These are phyloP conservation scores for Crioceris asparagi DNA, from an alignment of 2,888 invertebrate species.

Conservation along the genomic window DNA sequence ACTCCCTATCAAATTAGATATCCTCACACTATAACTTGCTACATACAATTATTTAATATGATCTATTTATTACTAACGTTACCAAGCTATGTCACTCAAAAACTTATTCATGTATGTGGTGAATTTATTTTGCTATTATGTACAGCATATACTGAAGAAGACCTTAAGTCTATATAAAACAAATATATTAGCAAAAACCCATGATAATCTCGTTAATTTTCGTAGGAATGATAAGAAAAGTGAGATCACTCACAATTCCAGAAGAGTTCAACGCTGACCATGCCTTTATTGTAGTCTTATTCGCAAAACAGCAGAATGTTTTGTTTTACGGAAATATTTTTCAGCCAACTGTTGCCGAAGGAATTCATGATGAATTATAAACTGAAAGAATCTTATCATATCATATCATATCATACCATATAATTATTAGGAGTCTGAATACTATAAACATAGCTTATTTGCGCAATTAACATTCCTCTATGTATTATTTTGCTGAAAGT, in stretches of 20 bases:
- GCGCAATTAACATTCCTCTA: too few species aligned
- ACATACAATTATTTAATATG: too few species aligned
- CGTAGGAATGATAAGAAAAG: conserved; percentile 3
- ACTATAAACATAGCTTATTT: neutral
- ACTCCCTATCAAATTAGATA: too few species aligned
- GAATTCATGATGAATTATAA: neutral
- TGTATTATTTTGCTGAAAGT: neutral
- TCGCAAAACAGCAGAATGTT: conserved; percentile 5
- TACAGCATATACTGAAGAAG: too few species aligned
- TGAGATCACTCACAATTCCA: conserved; percentile 4
- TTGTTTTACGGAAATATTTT: conserved; percentile 16
- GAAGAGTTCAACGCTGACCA: conserved; percentile 18
- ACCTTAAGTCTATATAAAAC: too few species aligned
- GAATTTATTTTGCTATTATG: too few species aligned
- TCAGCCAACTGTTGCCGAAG: conserved; percentile 5
- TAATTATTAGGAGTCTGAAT: neutral
- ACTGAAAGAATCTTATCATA: neutral
- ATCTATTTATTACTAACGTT: too few species aligned
- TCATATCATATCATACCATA: neutral
- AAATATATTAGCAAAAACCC: too few species aligned
- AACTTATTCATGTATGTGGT: too few species aligned
- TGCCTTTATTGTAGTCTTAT: conserved; percentile 15
- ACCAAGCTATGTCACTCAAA: too few species aligned
- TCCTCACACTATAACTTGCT: too few species aligned
- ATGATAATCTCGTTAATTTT: conserved; percentile 2